Percentiles rank a stretch among this genome's conserved stretches.
phyloP scores from a whole-genome alignment of 2,113 vertebrate species.

The Nothobranchius furzeri region DNA sequence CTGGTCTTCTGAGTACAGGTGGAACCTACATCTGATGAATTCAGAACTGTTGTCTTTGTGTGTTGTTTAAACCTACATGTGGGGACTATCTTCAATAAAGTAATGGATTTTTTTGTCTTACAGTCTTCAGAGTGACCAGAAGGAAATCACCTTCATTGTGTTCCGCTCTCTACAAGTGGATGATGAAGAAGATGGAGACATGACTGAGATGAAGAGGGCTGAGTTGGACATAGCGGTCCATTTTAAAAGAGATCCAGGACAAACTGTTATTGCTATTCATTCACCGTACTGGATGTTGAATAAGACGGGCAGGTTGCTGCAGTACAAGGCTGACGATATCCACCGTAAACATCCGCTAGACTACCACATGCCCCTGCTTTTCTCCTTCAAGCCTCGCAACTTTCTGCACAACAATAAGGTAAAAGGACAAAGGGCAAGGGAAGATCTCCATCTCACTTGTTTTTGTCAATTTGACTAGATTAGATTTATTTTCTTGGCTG shows the following conservation, averaged over 20 bases:
- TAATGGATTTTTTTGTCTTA: constrained; percentile 10
- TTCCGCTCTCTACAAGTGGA: constrained; percentile 82
- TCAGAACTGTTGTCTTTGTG: neutral
- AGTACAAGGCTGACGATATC: constrained; percentile 97
- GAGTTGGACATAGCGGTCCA: constrained; percentile 93
- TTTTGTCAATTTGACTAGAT: no score
- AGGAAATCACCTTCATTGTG: constrained; percentile 91
- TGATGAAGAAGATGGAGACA: constrained; percentile 58
- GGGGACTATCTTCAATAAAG: neutral
- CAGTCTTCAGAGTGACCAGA: constrained; percentile 80
- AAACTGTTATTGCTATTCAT: constrained; percentile 86
- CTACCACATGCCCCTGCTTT: constrained; percentile 92
- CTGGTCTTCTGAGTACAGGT: constrained; percentile 87
- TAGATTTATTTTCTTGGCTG: no score
- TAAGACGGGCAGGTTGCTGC: constrained; percentile 91
- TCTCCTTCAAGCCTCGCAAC: constrained; percentile 94
- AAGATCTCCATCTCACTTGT: no score
- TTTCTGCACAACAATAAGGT: constrained; percentile 97
- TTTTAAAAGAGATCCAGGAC: constrained; percentile 85
- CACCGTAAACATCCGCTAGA: constrained; percentile 94
- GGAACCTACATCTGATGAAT: neutral
- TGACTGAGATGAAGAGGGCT: constrained; percentile 57
- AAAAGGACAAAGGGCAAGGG: neutral
- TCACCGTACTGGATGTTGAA: constrained; percentile 99
- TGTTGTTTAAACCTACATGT: no score